Conservation (phyloP, 2,888 invertebrate species). For the Lucinisca nassula region DNA sequence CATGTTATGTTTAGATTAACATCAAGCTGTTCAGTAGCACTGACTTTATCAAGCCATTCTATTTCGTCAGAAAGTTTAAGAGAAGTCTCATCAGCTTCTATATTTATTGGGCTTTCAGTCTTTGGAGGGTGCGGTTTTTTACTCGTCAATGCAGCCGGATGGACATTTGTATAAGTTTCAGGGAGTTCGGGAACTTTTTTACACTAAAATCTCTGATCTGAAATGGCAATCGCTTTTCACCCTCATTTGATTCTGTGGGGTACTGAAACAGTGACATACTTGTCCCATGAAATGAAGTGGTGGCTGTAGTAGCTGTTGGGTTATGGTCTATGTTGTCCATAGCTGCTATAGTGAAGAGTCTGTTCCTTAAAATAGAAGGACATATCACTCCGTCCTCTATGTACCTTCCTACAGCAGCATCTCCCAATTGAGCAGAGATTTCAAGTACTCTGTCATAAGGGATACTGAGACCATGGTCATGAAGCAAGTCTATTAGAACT, state of each 20-base stretch:
- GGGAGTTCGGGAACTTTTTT: no score
- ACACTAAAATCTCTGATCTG: no score
- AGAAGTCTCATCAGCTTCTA: no score
- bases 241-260: conserved; percentile 13
- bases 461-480: neutral
- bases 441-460: conserved; percentile 44
- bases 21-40: no score
- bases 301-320: conserved; percentile 35
- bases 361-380: neutral
- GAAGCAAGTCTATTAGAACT: conserved; percentile 18
- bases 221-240: no score
- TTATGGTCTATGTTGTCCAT: conserved; percentile 55
- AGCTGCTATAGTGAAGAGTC: conserved; percentile 29
- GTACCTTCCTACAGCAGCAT: neutral
- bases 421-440: conserved; percentile 25
- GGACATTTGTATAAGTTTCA: conserved; percentile 29
- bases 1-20: no score
- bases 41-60: no score
- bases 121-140: neutral
- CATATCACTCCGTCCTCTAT: conserved; percentile 31
- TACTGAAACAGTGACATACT: conserved; percentile 25
- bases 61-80: no score
- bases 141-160: conserved; percentile 9
- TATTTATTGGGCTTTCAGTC: no score
- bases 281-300: conserved; percentile 48